A percentile compares a stretch with the other conserved stretches of the same genome.
Evolutionary conservation across 1,140 invertebrate species (phyloP).

Genomic region (Drosophila teissieri): DNA sequence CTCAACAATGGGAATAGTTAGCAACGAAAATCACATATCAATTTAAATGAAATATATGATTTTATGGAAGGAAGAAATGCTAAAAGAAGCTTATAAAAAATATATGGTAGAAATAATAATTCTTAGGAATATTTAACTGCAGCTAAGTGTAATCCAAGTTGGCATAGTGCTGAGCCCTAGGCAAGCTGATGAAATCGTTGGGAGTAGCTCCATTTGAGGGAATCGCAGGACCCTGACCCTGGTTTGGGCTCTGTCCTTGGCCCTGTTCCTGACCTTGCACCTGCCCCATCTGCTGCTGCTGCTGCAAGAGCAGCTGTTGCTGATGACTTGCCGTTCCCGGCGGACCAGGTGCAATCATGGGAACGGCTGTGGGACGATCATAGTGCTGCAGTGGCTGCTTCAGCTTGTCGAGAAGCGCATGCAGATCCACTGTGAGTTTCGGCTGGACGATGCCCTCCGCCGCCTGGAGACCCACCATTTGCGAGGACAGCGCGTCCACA

Average conservation of each 20-base stretch:
- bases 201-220: neutral
- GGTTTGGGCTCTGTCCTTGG: neutral
- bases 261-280: neutral
- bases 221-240: neutral
- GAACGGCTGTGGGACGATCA: conserved; percentile 72
- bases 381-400: conserved; percentile 68
- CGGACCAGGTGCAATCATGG: conserved; percentile 33
- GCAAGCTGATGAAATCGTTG: neutral
- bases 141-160: conserved; percentile 1
- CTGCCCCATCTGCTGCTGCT: conserved; percentile 2
- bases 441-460: conserved; percentile 80
- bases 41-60: conserved; percentile 6
- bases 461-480: conserved; percentile 81
- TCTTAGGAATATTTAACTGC: neutral
- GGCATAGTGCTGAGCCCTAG: neutral
- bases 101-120: conserved; percentile 1
- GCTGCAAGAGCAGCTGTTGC: neutral
- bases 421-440: conserved; percentile 69
- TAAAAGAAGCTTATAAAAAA: conserved; percentile 5
- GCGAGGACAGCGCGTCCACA: conserved; percentile 78
- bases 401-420: conserved; percentile 69
- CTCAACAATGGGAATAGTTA: too few species aligned
- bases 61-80: neutral
- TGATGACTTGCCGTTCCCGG: conserved; percentile 11
- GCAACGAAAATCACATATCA: too few species aligned